Evolutionary conservation across 2,888 invertebrate genomes (phyloP).

Genomic region (Willowsia nigromaculata): DNA sequence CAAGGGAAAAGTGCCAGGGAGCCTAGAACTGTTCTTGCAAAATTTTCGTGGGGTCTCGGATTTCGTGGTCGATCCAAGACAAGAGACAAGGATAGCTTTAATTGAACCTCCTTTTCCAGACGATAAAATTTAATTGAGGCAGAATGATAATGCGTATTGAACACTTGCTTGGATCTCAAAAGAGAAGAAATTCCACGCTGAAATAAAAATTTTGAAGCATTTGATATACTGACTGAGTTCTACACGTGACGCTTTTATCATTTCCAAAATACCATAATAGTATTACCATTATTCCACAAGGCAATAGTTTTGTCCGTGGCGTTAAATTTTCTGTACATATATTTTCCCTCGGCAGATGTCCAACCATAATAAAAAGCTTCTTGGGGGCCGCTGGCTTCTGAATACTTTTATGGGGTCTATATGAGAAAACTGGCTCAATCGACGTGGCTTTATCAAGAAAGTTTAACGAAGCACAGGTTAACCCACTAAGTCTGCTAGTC

Average conservation of each 20-base stretch:
- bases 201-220: too few relatives aligned
- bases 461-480: conserved; percentile 97
- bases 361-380: conserved; percentile 85
- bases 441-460: conserved; percentile 93
- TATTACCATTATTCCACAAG: conserved; percentile 90
- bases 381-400: conserved; percentile 82
- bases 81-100: conserved; percentile 91
- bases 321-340: conserved; percentile 99
- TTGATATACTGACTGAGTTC: too few relatives aligned
- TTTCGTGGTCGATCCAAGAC: conserved; percentile 87
- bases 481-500: conserved; percentile 94
- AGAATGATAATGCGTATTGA: conserved; percentile 96
- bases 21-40: conserved; percentile 88
- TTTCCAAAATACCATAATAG: background rate
- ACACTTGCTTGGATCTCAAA: conserved; percentile 93
- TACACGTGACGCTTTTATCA: too few relatives aligned
- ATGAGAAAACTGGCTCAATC: conserved; percentile 90
- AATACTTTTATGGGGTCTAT: conserved; percentile 87
- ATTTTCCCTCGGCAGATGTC: conserved; percentile 96
- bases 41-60: conserved; percentile 90
- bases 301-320: conserved; percentile 98
- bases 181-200: conserved; percentile 91
- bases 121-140: conserved; percentile 91
- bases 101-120: conserved; percentile 87
- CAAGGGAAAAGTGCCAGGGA: conserved; percentile 91